A percentile compares a stretch with the other conserved stretches of the same genome.
These are phyloP conservation scores for Stichopus horrens DNA, from an alignment of 53 echinoderm and acorn worm genomes.

Conservation along the genomic window DNA sequence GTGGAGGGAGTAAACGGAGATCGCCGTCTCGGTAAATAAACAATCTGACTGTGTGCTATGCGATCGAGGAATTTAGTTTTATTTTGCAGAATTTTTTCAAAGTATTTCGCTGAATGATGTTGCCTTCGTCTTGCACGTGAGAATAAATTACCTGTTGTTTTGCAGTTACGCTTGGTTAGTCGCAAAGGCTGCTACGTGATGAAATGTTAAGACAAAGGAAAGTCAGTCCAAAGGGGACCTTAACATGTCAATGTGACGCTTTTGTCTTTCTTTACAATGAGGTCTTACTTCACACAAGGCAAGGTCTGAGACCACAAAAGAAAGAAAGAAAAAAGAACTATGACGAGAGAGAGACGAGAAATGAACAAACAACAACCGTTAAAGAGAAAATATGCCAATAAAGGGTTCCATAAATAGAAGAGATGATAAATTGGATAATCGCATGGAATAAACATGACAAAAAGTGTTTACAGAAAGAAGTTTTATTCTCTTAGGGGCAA, in stretches of 20 bases:
- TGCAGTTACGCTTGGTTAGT: constrained; percentile 27
- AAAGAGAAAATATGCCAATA: neutral
- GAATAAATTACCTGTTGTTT: constrained; percentile 34
- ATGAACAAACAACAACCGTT: neutral
- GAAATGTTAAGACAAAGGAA: neutral
- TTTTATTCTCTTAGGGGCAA: neutral
- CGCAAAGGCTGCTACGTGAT: constrained; percentile 7
- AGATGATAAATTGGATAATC: neutral
- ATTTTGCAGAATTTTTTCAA: neutral
- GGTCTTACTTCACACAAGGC: neutral
- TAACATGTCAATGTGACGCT: neutral
- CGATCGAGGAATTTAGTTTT: neutral
- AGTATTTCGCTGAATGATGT: constrained; percentile 11
- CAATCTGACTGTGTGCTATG: neutral
- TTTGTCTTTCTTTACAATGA: neutral
- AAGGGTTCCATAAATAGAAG: constrained; percentile 3
- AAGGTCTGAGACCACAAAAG: neutral
- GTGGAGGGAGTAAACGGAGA: neutral
- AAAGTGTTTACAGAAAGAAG: neutral
- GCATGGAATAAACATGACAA: constrained; percentile 1
- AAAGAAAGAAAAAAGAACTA: neutral
- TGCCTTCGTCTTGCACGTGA: neutral
- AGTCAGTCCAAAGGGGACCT: neutral
- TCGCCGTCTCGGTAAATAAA: neutral
- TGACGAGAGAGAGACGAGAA: no score